Evolutionary conservation across 2,113 vertebrate species (phyloP).

Genomic region (Clarias macrocephalus): DNA sequence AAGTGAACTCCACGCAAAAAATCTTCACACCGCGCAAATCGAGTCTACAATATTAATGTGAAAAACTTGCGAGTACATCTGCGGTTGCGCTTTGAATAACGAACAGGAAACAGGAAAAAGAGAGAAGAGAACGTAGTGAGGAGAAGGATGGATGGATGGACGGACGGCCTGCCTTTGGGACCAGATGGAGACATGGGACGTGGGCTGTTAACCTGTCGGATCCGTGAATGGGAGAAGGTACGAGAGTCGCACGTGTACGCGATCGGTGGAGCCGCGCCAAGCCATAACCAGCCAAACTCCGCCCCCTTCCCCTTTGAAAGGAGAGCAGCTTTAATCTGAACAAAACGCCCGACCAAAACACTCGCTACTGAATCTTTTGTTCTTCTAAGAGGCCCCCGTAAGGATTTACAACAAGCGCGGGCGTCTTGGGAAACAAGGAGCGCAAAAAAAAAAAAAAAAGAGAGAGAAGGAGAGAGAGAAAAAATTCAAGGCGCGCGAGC

Average conservation of each 20-base stretch:
- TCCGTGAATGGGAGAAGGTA: not conserved
- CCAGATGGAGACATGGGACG: slow-evolving; percentile 11
- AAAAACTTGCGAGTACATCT: too few relatives aligned
- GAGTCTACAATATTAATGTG: too few relatives aligned
- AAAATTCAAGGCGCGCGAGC: not conserved
- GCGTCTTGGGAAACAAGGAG: not conserved
- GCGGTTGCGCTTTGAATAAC: too few relatives aligned
- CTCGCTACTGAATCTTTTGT: slow-evolving; percentile 21
- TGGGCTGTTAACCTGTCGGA: not conserved
- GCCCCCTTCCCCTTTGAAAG: not conserved
- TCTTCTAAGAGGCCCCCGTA: not conserved
- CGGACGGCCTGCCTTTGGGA: not conserved
- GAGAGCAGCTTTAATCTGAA: slow-evolving; percentile 16
- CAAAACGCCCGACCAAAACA: not conserved
- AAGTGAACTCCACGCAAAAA: too few relatives aligned
- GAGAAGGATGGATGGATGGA: not conserved
- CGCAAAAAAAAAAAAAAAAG: not conserved
- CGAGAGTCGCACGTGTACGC: not conserved
- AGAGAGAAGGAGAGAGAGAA: too few relatives aligned
- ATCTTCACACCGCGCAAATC: too few relatives aligned
- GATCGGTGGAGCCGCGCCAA: not conserved
- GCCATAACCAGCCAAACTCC: not conserved
- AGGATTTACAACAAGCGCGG: not conserved
- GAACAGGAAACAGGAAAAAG: too few relatives aligned
- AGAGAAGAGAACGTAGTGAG: not conserved